Evolutionary conservation across 2,888 invertebrate genomes (phyloP).

Genomic region (Eupithecia abbreviata): DNA sequence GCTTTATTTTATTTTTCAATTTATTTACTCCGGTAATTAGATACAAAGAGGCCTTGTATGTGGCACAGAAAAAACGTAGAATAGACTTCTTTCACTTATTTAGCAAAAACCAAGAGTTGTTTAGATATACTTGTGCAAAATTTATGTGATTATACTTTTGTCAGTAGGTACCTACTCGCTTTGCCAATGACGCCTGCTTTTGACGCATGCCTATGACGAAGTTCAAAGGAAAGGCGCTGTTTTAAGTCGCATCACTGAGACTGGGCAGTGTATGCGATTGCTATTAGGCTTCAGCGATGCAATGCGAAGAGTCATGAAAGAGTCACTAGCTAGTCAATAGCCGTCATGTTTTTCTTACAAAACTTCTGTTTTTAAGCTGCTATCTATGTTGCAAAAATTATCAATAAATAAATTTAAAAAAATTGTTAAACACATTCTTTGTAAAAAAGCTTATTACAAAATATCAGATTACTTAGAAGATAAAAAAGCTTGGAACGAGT

Average conservation of each 20-base stretch:
- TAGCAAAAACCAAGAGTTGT: not conserved
- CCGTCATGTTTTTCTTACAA: no score
- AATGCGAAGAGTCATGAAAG: no score
- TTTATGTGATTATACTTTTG: not conserved
- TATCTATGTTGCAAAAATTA: no score
- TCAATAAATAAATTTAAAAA: no score
- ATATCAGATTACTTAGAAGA: no score
- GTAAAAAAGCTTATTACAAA: no score
- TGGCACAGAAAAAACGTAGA: constrained; percentile 47
- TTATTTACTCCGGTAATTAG: constrained; percentile 57
- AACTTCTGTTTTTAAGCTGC: no score
- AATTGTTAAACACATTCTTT: no score
- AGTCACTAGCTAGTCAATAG: no score
- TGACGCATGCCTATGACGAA: not conserved
- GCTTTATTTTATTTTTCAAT: constrained; percentile 41
- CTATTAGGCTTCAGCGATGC: not conserved
- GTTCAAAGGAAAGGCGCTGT: not conserved
- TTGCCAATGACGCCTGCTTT: no score
- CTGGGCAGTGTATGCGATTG: not conserved
- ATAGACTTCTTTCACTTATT: constrained; percentile 29
- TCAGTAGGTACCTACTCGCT: no score
- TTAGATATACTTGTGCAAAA: not conserved
- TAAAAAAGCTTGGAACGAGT: no score
- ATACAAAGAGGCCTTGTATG: constrained; percentile 59
- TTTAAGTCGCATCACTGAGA: not conserved